Base-by-base conservation (phyloP, 2,888 invertebrate species). In the Mimas tiliae region DNA sequence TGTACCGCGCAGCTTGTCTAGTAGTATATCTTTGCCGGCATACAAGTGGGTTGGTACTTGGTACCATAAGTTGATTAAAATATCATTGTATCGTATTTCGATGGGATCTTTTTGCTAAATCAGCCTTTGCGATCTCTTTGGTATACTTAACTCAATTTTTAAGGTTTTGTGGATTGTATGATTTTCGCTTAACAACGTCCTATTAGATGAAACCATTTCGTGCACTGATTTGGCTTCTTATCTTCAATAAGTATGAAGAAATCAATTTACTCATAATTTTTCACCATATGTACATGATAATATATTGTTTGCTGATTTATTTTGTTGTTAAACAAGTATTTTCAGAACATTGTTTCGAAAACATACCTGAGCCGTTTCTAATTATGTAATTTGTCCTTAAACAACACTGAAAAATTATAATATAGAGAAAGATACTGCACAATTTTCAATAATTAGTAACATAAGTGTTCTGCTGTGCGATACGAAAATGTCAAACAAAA, bases 401-500 rank as follows among this genome's bases (percentile, higher is more conserved):
- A 38, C 27, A 27, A 58, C 58, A 58, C 38, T 58, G 42, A 42
- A 12, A 38, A 19, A 42, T 19, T 1, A 9, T 12, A 8, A 19
- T 55, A 33, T 55, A 16, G 3, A 12, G 42, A 12, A 19, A 4
- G 58, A 58, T 58, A 42, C 58, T 58, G 38, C n/a, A 53, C 14
- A 38, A 38, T 38, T 58, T 58, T 19, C 11, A 34, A 3, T 38
- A 38, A 58, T 34, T 38, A 38, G 16, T 42, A 42, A 21, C 16
- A 34, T 34, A 4, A 34, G 6, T 38, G 33, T 58, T 58, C 38
- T 58, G 19, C 27, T 42, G 58, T 42, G n/a, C n/a, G 19, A 58
- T 42, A 58, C 19, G 42, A 58, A 58, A 58, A 58, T 42, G 58
- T 58, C 58, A 27, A 27, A 27, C 27, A 58, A 58, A 50, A 19